Percentiles rank a stretch among this genome's conserved stretches.
Evolutionary conservation across 2,888 invertebrate species (phyloP).

Genomic region (Meloe dianella): DNA sequence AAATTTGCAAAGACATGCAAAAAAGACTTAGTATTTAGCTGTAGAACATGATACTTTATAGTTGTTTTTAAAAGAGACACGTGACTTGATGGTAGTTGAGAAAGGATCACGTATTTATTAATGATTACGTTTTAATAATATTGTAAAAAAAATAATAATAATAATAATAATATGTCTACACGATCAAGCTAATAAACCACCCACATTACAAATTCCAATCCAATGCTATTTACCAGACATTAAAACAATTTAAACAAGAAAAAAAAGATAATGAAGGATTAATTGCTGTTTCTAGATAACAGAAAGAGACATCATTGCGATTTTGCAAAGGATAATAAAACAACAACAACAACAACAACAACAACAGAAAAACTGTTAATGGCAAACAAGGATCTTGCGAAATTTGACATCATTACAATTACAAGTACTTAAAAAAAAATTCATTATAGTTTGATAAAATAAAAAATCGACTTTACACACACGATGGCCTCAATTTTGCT

Average conservation of each 20-base stretch:
- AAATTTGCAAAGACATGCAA: neutral
- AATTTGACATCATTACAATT: neutral
- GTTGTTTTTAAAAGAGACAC: constrained; percentile 1
- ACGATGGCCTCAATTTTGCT: constrained; percentile 5
- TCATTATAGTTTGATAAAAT: neutral
- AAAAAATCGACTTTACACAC: neutral
- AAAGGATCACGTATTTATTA: constrained; percentile 8
- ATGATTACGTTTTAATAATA: constrained; percentile 9
- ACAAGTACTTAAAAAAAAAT: neutral
- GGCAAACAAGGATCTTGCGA: constrained; percentile 1
- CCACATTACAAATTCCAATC: constrained; percentile 2
- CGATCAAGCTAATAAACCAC: constrained; percentile 1
- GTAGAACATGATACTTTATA: neutral
- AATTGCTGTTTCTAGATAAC: no score
- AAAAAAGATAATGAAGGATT: neutral
- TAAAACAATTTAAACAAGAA: neutral
- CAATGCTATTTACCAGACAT: neutral
- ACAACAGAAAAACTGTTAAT: neutral
- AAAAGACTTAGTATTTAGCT: neutral
- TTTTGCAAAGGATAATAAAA: constrained; percentile 1
- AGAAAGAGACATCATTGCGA: no score
- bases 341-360: no score
- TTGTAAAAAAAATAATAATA: neutral
- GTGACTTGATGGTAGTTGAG: constrained; percentile 5
- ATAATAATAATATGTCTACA: neutral